Conservation (phyloP, 2,113 vertebrate species). For the Sinosuthora webbiana region DNA sequence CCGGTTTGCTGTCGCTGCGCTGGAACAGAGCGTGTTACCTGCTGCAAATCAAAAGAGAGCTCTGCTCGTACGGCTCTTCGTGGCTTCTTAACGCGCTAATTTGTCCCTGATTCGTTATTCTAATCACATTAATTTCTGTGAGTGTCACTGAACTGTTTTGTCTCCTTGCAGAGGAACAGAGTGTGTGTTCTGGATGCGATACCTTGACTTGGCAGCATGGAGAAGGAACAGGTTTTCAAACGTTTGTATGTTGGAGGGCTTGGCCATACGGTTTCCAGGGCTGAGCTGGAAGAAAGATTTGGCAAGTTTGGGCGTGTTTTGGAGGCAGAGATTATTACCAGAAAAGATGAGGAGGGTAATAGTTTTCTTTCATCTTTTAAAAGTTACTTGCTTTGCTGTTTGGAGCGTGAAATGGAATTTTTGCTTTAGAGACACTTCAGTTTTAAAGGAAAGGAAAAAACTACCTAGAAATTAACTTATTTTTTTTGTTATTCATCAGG, state of each 20-base stretch:
- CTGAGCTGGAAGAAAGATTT: slow-evolving; percentile 89
- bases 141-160: fast-evolving
- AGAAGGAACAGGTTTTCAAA: slow-evolving; percentile 52
- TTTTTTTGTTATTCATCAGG: slow-evolving; percentile 70
- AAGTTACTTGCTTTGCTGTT: fast-evolving
- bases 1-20: fast-evolving
- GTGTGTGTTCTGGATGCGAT: fast-evolving
- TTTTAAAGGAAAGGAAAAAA: neutral
- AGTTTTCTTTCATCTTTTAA: neutral
- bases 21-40: neutral
- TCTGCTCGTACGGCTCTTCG: fast-evolving
- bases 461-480: neutral
- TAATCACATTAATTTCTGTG: fast-evolving
- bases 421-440: neutral
- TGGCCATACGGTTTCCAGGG: slow-evolving; percentile 78
- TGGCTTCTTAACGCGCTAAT: fast-evolving
- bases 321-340: slow-evolving; percentile 85
- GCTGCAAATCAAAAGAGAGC: fast-evolving
- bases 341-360: slow-evolving; percentile 86
- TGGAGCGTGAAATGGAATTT: neutral
- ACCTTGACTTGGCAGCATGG: slow-evolving; percentile 19
- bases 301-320: slow-evolving; percentile 87
- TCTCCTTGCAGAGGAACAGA: neutral
- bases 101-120: fast-evolving
- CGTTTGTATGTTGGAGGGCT: slow-evolving; percentile 91